A percentile compares a stretch with the other conserved stretches of the same genome.
phyloP scores from a whole-genome alignment of 2,888 invertebrate genomes.

The Caradrina kadenii region DNA sequence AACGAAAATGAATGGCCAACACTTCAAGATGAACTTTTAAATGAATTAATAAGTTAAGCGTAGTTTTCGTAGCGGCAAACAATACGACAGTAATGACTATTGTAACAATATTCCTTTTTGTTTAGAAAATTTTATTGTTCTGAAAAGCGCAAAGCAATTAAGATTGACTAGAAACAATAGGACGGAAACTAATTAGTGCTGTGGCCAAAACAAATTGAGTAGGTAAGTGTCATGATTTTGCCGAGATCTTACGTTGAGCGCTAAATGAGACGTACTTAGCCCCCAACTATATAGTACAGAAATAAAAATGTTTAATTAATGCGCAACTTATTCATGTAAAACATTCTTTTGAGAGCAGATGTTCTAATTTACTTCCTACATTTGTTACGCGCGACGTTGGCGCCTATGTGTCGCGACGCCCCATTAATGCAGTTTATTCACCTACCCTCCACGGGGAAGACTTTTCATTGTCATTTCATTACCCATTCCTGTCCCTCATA shows the following conservation, averaged over 20 bases:
- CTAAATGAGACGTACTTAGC: slow-evolving; percentile 3
- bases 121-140: slow-evolving; percentile 3
- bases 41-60: slow-evolving; percentile 10
- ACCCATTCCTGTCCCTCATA: slow-evolving; percentile 44
- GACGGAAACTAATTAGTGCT: slow-evolving; percentile 35
- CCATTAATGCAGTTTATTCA: slow-evolving; percentile 82
- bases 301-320: slow-evolving; percentile 11
- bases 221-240: slow-evolving; percentile 22
- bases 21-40: slow-evolving; percentile 1
- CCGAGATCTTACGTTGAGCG: slow-evolving; percentile 17
- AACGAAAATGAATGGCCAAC: not conserved
- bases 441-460: slow-evolving; percentile 69
- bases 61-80: slow-evolving; percentile 21
- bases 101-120: slow-evolving; percentile 1
- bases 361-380: slow-evolving; percentile 1
- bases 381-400: slow-evolving; percentile 62
- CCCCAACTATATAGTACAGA: slow-evolving; percentile 2
- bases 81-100: slow-evolving; percentile 3
- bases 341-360: slow-evolving; percentile 21
- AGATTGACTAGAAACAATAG: slow-evolving; percentile 27
- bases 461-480: slow-evolving; percentile 64
- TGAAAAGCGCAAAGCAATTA: slow-evolving; percentile 23
- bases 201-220: slow-evolving; percentile 16
- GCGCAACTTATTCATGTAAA: slow-evolving; percentile 3
- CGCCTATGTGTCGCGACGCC: slow-evolving; percentile 75